phyloP scores from a whole-genome alignment of 1,140 invertebrate species.

The Dreissena polymorpha region DNA sequence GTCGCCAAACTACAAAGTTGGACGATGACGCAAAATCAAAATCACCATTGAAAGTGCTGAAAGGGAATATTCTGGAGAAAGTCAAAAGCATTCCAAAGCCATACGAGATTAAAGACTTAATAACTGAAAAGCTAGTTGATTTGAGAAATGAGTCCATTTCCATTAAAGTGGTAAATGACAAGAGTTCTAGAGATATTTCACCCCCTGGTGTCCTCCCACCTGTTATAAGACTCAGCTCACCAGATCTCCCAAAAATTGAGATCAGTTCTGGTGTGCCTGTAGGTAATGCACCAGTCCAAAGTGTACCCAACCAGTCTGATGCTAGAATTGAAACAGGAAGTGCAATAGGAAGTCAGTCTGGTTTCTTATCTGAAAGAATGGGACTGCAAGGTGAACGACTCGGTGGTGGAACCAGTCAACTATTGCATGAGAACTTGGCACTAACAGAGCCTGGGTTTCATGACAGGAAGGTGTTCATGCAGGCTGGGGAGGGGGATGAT shows the following conservation, averaged over 20 bases:
- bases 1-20: no score
- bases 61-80: slow-evolving; percentile 65
- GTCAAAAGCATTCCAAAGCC: slow-evolving; percentile 57
- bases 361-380: slow-evolving; percentile 11
- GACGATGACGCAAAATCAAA: neutral
- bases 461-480: neutral
- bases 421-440: neutral
- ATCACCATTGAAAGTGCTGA: slow-evolving; percentile 59
- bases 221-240: slow-evolving; percentile 63
- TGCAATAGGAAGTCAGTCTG: slow-evolving; percentile 5
- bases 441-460: neutral
- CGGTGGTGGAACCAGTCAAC: slow-evolving; percentile 15
- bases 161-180: no score
- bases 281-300: neutral
- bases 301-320: neutral
- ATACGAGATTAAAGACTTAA: slow-evolving; percentile 26
- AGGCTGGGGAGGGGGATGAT: slow-evolving; percentile 65
- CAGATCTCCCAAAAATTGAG: slow-evolving; percentile 64
- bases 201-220: slow-evolving; percentile 38
- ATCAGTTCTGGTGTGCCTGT: slow-evolving; percentile 29
- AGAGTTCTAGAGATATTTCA: neutral
- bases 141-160: neutral
- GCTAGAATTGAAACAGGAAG: neutral
- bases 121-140: slow-evolving; percentile 34
- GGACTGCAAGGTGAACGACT: slow-evolving; percentile 22